Conservation (phyloP, 2,113 vertebrate species). For the Cettia cetti region DNA sequence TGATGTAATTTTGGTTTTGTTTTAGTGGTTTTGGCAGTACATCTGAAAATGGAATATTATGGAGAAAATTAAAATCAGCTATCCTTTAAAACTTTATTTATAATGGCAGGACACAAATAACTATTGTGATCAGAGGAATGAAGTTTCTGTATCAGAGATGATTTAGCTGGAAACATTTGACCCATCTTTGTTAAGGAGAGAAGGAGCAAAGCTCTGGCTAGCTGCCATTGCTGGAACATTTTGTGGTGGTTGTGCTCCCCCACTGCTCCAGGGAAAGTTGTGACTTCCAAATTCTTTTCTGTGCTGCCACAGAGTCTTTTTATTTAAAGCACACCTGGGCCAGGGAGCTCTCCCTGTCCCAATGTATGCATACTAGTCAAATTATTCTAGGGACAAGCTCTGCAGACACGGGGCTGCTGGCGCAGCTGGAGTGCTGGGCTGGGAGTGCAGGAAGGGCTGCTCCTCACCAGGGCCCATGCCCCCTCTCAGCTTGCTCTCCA, state of each 20-base stretch:
- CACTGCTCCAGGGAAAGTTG: neutral
- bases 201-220: neutral
- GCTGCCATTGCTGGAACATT: neutral
- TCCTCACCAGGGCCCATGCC: neutral
- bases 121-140: neutral
- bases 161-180: neutral
- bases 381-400: accelerated
- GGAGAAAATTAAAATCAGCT: neutral
- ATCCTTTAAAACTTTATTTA: neutral
- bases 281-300: neutral
- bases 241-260: neutral
- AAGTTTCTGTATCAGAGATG: neutral
- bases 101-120: neutral
- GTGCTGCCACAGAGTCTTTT: neutral
- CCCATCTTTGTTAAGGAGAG: neutral
- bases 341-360: neutral
- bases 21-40: constrained; percentile 26
- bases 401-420: neutral
- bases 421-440: neutral
- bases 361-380: accelerated
- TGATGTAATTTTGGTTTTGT: neutral
- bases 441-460: accelerated
- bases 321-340: neutral
- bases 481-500: neutral
- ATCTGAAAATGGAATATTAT: constrained; percentile 17